Base-by-base conservation (phyloP, 2,888 invertebrate species). In the Hydropsyche betteni region DNA sequence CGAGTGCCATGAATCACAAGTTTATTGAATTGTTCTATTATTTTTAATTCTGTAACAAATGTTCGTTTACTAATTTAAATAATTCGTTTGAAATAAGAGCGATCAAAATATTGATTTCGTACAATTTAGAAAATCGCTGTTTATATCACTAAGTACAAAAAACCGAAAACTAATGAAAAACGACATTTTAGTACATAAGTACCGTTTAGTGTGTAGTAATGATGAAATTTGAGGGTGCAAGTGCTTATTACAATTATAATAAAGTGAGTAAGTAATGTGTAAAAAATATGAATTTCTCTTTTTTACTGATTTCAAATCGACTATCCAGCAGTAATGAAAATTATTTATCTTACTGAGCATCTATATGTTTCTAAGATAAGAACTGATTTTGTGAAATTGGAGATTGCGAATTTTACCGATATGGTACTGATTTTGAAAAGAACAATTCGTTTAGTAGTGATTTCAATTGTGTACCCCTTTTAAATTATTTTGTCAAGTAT, bases 71-170 rank as follows among this genome's bases (percentile, higher is more conserved):
- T 44, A 10, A 44, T 44, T 44, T 44, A 38, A 53, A 76, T 2
- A n/a, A 64, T 36, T 51, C 55, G 55, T 12, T 3, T 52, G 68
- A 53, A 44, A 44, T 73, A 76, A 68, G 8, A 68, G 50, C 73
- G 55, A 34, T 72, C 38, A 75, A 33, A 8, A 44, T 44, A 44
- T 44, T 44, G 10, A 44, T 44, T 44, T 44, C 6, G 10, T 44
- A 44, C 10, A 44, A 8, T 44, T 44, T 44, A 44, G 44, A 44
- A 61, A 71, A 64, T 69, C 53, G 72, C 74, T 76, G 74, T 76
- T 74, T 71, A 74, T 77, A 77, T 78, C 76, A 78, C 75, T 78
- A 75, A 78, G 78, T 78, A 78, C 78, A 78, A 78, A 24, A 24
- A 78, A 78, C 74, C 51, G 68, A 74, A 51, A 44, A 70, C 16